Conservation (phyloP, 2,888 invertebrate species). For the Hirudinaria manillensis region DNA sequence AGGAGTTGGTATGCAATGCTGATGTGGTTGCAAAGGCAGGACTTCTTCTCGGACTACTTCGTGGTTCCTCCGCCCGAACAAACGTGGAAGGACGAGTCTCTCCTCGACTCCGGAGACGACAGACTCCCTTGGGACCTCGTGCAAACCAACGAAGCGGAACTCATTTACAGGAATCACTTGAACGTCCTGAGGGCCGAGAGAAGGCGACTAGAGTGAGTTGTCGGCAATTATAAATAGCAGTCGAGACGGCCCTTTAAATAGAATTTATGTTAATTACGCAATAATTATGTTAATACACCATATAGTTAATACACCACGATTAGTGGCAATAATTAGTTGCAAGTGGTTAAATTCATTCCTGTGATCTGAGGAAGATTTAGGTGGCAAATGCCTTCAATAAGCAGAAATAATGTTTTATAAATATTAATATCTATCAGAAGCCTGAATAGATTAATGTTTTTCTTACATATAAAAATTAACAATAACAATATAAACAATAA, state of each 20-base stretch:
- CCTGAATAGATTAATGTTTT: too few relatives aligned
- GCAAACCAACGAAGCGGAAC: conserved; percentile 83
- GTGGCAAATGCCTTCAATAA: too few relatives aligned
- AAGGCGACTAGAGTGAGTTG: conserved; percentile 80
- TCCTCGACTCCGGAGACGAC: conserved; percentile 60
- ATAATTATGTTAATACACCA: too few relatives aligned
- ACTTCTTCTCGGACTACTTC: conserved; percentile 88
- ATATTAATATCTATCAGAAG: too few relatives aligned
- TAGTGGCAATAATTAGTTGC: too few relatives aligned
- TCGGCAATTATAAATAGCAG: too few relatives aligned
- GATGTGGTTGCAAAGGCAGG: conserved; percentile 77
- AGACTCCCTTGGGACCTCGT: conserved; percentile 87
- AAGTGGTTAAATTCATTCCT: too few relatives aligned
- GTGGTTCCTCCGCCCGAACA: conserved; percentile 73
- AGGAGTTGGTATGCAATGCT: conserved; percentile 85
- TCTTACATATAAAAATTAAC: too few relatives aligned
- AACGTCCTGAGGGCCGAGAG: conserved; percentile 86
- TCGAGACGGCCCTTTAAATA: not conserved
- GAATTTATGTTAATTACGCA: not conserved
- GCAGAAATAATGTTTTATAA: too few relatives aligned
- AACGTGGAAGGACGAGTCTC: conserved; percentile 70
- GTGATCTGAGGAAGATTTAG: too few relatives aligned
- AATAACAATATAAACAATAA: too few relatives aligned
- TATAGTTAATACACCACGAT: too few relatives aligned
- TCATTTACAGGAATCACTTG: conserved; percentile 81